Percentiles rank a stretch among this genome's conserved stretches.
Evolutionary conservation across 2,888 invertebrate species (phyloP).

Genomic region (Euproctis similis): DNA sequence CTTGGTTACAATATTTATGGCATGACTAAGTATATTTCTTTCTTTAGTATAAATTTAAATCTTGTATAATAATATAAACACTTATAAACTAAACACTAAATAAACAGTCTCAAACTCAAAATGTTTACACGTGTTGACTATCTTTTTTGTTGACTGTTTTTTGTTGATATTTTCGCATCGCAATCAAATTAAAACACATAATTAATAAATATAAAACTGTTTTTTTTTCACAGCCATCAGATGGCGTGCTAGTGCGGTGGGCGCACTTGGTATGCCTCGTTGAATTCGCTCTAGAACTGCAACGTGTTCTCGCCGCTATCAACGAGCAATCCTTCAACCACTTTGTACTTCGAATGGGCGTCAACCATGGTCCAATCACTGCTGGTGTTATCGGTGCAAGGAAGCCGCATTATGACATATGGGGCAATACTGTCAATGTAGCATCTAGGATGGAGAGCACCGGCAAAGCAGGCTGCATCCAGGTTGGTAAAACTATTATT

Average conservation of each 20-base stretch:
- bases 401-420: constrained; percentile 97
- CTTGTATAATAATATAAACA: too few relatives aligned
- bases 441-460: constrained; percentile 98
- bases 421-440: constrained; percentile 98
- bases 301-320: constrained; percentile 91
- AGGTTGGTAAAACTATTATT: too few relatives aligned
- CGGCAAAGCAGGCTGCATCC: constrained; percentile 94
- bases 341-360: constrained; percentile 94
- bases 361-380: constrained; percentile 96
- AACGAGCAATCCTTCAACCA: constrained; percentile 97
- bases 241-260: constrained; percentile 85
- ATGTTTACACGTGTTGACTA: too few relatives aligned
- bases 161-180: too few relatives aligned
- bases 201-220: neutral
- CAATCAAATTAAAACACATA: too few relatives aligned
- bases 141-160: too few relatives aligned
- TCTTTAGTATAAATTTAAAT: too few relatives aligned
- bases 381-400: constrained; percentile 96
- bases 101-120: too few relatives aligned
- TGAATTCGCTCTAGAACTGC: constrained; percentile 92
- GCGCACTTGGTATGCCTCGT: constrained; percentile 88
- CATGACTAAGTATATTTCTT: too few relatives aligned
- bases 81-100: too few relatives aligned
- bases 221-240: constrained; percentile 74
- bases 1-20: too few relatives aligned